Conservation (phyloP, 2,797 vertebrate species). For the Malacoctenus gilli region DNA sequence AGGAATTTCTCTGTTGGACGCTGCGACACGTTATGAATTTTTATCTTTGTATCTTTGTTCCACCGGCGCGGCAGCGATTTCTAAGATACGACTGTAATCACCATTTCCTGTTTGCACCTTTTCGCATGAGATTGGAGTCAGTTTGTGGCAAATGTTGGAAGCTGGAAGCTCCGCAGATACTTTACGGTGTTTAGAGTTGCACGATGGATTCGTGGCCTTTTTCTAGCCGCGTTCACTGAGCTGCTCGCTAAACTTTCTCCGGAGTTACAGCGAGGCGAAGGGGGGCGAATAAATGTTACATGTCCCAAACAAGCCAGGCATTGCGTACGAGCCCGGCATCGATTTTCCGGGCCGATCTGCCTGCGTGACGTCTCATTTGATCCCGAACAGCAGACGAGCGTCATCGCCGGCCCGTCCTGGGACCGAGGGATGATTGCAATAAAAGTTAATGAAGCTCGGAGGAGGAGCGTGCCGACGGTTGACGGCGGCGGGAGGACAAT, state of each 20-base stretch:
- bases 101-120: too few species aligned
- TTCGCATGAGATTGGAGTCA: too few species aligned
- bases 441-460: constrained; percentile 41
- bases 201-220: too few species aligned
- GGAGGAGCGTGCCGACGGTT: too few species aligned
- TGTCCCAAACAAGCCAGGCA: constrained; percentile 9
- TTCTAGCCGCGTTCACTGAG: too few species aligned
- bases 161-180: too few species aligned
- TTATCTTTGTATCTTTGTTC: too few species aligned
- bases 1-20: background rate
- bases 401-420: constrained; percentile 15
- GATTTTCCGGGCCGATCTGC: background rate
- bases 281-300: background rate
- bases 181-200: too few species aligned
- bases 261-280: background rate
- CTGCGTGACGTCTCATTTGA: constrained; percentile 31
- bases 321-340: background rate
- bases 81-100: too few species aligned
- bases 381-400: constrained; percentile 3
- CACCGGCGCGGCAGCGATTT: too few species aligned
- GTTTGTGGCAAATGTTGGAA: too few species aligned
- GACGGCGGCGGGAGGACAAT: constrained; percentile 3
- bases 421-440: constrained; percentile 19
- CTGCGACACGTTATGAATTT: background rate
- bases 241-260: too few species aligned